Evolutionary conservation across 1,140 invertebrate genomes (phyloP), one percentile per base, ranked within the genome.

Genomic region (Mya arenaria): DNA sequence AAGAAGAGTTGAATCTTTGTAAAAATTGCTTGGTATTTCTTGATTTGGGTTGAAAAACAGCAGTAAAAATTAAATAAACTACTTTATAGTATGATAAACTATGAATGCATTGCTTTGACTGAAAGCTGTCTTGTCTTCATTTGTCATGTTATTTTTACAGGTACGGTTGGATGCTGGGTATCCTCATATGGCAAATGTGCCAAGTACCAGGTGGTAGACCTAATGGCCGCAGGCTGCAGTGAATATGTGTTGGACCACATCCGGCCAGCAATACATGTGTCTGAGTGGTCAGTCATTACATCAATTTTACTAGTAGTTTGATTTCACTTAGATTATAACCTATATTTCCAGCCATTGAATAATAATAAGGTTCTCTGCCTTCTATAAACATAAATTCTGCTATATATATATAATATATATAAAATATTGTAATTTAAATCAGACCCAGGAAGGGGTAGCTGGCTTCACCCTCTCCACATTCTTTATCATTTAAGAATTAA

Each of bases 211-310:
- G 32, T 41, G 17, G 60, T 82, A 19, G 71, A 82, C 39, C 44
- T 82, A 25, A 3, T 74, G 34, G 48, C 34, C 0, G 63, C 39
- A 58, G 80, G 80, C 17, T 82, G 80, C 32, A 82, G 69, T 74
- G 34, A 17, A 41, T 19, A 60, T 41, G 41, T 82, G n/a, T n/a
- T 82, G 37, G 80, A 82, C 69, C 34, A 65, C 10, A 4, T 82
- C 17, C 36, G 44, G 36, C 80, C 80, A 52, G 69, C 55, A 0
- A 82, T 82, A 52, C 19, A 39, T 36, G 65, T 82, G 44, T 82
- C 80, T 4, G 80, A 82, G 60, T 82, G 80, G 80, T 82, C 28
- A 66, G 79, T 71, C n/a, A n/a, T n/a, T n/a, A n/a, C n/a, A n/a
- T n/a, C n/a, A n/a, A n/a, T n/a, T n/a, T n/a, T n/a, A n/a, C n/a